phyloP scores from a whole-genome alignment of 2,888 invertebrate genomes.

The Folsomia candida region DNA sequence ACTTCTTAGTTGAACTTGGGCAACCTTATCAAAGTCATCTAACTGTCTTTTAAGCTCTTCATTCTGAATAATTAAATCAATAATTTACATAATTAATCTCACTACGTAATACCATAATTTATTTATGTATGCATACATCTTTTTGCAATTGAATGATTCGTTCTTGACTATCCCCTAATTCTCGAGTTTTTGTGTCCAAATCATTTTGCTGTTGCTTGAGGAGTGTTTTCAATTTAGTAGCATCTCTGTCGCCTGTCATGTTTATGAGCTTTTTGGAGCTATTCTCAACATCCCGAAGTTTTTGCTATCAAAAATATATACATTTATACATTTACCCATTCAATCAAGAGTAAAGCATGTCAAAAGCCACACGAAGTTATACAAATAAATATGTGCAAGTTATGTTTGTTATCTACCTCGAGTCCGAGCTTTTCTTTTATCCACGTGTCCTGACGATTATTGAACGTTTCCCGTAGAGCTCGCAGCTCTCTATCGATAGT shows the following conservation, averaged over 20 bases:
- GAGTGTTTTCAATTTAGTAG: slow-evolving; percentile 63
- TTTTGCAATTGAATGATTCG: slow-evolving; percentile 70
- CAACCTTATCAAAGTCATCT: slow-evolving; percentile 80
- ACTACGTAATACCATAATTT: too few relatives aligned
- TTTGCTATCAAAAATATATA: slow-evolving; percentile 53
- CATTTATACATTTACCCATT: not conserved
- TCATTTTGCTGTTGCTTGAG: slow-evolving; percentile 74
- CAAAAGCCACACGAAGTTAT: not conserved
- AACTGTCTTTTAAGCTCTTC: slow-evolving; percentile 77
- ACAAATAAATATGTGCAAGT: not conserved
- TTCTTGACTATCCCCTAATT: slow-evolving; percentile 67
- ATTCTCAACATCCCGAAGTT: slow-evolving; percentile 56
- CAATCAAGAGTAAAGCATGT: not conserved
- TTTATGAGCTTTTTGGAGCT: slow-evolving; percentile 49
- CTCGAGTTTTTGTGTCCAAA: slow-evolving; percentile 66
- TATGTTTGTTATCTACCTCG: slow-evolving; percentile 66
- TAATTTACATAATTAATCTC: not conserved
- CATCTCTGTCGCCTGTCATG: slow-evolving; percentile 48
- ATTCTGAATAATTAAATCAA: slow-evolving; percentile 57
- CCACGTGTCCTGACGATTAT: slow-evolving; percentile 68
- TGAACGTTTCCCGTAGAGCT: slow-evolving; percentile 60
- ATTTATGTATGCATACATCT: slow-evolving; percentile 56
- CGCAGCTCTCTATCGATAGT: slow-evolving; percentile 65
- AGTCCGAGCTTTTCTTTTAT: slow-evolving; percentile 68
- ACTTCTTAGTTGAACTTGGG: slow-evolving; percentile 66